phyloP scores from a whole-genome alignment of 1,140 invertebrate genomes.

The Musca vetustissima region DNA sequence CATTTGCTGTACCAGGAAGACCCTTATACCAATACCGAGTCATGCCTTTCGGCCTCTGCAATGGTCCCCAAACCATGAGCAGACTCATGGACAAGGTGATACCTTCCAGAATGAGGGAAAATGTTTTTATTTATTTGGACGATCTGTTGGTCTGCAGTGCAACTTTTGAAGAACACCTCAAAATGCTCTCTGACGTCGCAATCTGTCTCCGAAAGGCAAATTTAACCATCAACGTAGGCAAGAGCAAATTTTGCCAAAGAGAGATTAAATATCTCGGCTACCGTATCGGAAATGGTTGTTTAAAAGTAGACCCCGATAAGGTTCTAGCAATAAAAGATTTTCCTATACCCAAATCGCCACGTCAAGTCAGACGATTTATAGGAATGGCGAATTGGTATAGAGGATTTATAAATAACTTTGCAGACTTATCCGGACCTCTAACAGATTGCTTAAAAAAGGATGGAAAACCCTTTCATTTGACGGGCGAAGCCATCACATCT shows the following conservation, averaged over 20 bases:
- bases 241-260: slow-evolving; percentile 32
- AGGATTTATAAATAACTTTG: slow-evolving; percentile 46
- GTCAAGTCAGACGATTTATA: slow-evolving; percentile 54
- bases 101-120: slow-evolving; percentile 9
- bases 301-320: slow-evolving; percentile 30
- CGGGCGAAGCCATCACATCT: not conserved
- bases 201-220: slow-evolving; percentile 29
- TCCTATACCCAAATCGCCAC: slow-evolving; percentile 35
- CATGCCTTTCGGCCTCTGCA: slow-evolving; percentile 26
- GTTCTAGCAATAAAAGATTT: slow-evolving; percentile 27
- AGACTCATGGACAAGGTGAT: not conserved
- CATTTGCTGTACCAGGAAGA: not conserved
- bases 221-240: slow-evolving; percentile 32
- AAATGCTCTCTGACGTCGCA: slow-evolving; percentile 33
- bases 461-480: not conserved
- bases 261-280: slow-evolving; percentile 34
- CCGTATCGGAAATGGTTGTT: slow-evolving; percentile 40
- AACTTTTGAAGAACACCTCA: slow-evolving; percentile 50
- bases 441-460: slow-evolving; percentile 35
- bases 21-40: not conserved
- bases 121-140: slow-evolving; percentile 35
- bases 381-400: slow-evolving; percentile 55
- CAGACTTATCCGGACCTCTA: slow-evolving; percentile 30
- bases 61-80: slow-evolving; percentile 21
- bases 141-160: slow-evolving; percentile 47